Evolutionary conservation across 2,888 invertebrate genomes (phyloP).

Genomic region (Lydus trimaculatus): DNA sequence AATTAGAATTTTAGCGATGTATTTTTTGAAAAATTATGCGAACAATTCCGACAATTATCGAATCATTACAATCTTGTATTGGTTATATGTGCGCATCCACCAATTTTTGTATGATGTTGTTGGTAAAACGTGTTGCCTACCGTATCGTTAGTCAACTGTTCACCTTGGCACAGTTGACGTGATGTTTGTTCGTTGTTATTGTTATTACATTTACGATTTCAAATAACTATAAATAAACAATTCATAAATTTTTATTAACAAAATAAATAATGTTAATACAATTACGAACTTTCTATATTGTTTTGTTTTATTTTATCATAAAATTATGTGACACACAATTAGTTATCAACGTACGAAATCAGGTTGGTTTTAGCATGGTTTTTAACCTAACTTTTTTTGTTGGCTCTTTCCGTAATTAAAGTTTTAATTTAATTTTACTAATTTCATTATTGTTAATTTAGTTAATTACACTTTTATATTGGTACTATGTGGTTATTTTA

Average conservation of each 20-base stretch:
- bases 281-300: constrained; percentile 12
- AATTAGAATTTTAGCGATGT: too few species aligned
- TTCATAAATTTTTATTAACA: background rate
- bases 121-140: constrained; percentile 45
- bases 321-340: constrained; percentile 50
- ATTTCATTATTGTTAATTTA: background rate
- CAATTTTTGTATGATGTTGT: background rate
- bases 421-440: background rate
- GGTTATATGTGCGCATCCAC: background rate
- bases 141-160: constrained; percentile 37
- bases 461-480: background rate
- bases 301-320: constrained; percentile 41
- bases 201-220: constrained; percentile 26
- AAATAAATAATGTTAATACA: background rate
- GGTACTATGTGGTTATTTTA: too few species aligned
- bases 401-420: constrained; percentile 20
- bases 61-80: background rate
- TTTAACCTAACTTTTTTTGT: constrained; percentile 38
- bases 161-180: constrained; percentile 43
- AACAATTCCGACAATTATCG: background rate
- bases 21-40: background rate
- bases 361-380: constrained; percentile 51
- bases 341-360: constrained; percentile 57
- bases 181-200: constrained; percentile 41
- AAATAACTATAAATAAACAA: background rate